These are phyloP conservation scores for Antitype chi DNA, from an alignment of 2,888 invertebrate genomes.

Conservation along the genomic window DNA sequence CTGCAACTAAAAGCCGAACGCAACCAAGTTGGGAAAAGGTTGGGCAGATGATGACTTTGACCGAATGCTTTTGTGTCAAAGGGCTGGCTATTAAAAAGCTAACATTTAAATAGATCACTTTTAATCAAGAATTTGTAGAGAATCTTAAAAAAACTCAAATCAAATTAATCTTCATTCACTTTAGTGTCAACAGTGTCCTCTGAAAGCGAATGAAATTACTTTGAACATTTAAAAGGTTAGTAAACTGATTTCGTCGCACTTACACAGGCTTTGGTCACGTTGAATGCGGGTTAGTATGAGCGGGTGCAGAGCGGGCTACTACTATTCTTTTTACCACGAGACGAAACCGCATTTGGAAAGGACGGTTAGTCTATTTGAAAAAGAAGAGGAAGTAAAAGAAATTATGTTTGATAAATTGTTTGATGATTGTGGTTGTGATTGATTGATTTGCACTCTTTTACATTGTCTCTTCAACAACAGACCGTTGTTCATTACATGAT, in stretches of 20 bases:
- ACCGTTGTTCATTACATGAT: too few species aligned
- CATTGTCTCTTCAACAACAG: background rate
- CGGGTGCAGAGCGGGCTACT: background rate
- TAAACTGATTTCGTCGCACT: conserved; percentile 43
- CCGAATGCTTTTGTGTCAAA: conserved; percentile 32
- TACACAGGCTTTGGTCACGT: conserved; percentile 3
- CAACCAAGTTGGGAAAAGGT: too few species aligned
- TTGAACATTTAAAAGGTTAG: conserved; percentile 53
- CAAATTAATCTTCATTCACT: conserved; percentile 53
- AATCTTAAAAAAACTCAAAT: conserved; percentile 21
- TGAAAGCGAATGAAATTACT: conserved; percentile 52
- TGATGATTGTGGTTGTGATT: background rate
- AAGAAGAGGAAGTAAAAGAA: background rate
- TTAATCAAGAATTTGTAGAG: conserved; percentile 53
- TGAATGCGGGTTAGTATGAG: conserved; percentile 8
- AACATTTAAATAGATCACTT: conserved; percentile 45
- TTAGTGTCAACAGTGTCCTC: conserved; percentile 37
- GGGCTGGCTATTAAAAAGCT: conserved; percentile 22
- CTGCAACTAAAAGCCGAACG: too few species aligned
- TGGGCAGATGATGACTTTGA: too few species aligned
- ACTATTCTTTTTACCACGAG: background rate
- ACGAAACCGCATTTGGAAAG: background rate
- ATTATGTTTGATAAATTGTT: too few species aligned
- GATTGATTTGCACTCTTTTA: background rate
- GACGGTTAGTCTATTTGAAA: background rate